phyloP scores from a whole-genome alignment of 92 coral and sea anemone genomes.

The Pocillopora grandis region DNA sequence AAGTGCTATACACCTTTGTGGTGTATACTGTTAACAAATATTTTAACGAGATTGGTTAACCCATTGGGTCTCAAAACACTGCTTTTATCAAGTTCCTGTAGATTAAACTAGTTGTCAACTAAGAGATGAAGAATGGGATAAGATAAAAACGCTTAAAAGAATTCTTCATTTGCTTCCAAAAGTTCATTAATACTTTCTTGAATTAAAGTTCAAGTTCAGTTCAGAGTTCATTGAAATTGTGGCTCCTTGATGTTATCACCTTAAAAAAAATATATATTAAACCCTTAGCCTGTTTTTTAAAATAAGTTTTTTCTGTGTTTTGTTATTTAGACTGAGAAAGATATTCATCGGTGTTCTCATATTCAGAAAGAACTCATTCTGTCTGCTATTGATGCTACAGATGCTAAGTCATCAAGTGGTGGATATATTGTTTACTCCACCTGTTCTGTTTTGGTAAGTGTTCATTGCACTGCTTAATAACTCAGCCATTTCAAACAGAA shows the following conservation, averaged over 20 bases:
- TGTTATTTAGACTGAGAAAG: conserved; percentile 82
- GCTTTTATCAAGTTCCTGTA: no score
- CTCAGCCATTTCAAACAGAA: not conserved
- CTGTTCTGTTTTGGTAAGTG: conserved; percentile 90
- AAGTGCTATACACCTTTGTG: no score
- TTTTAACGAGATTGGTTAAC: no score
- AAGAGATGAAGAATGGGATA: no score
- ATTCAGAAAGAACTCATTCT: conserved; percentile 85
- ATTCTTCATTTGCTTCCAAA: no score
- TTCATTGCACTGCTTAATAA: not conserved
- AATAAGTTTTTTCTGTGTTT: not conserved
- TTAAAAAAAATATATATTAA: not conserved
- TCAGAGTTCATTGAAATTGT: no score
- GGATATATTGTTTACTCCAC: conserved; percentile 95
- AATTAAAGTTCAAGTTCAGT: no score
- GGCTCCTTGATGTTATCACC: no score
- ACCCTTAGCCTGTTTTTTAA: not conserved
- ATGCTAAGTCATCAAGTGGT: conserved; percentile 89
- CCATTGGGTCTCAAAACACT: no score
- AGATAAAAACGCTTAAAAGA: no score
- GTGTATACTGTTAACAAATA: no score
- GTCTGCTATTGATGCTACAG: conserved; percentile 93
- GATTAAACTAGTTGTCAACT: no score
- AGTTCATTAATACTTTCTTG: not conserved
- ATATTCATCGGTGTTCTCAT: conserved; percentile 86